These are phyloP conservation scores for Fukomys damarensis DNA, from an alignment of 2,113 vertebrate genomes.

Conservation along the genomic window DNA sequence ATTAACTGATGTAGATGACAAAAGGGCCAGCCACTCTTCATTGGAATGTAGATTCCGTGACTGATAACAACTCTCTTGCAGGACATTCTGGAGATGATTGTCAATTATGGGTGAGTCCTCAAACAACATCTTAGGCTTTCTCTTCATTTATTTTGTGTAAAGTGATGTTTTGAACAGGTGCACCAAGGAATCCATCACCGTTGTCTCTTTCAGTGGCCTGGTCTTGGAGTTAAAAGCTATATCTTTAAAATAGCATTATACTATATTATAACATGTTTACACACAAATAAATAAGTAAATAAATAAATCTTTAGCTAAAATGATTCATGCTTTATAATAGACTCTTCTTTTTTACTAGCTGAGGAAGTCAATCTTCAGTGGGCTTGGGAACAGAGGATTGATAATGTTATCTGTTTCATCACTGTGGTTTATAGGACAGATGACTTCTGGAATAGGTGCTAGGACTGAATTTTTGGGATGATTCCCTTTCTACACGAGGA, in stretches of 20 bases:
- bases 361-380: not conserved
- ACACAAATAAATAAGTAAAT: not conserved
- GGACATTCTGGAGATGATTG: constrained; percentile 35
- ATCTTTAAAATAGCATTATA: constrained; percentile 6
- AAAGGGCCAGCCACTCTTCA: constrained; percentile 14
- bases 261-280: not conserved
- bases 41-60: constrained; percentile 34
- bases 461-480: constrained; percentile 17
- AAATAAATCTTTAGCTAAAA: not conserved
- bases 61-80: not conserved
- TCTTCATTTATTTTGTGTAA: constrained; percentile 49
- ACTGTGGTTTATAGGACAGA: not conserved
- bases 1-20: constrained; percentile 42
- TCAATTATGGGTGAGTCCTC: constrained; percentile 25
- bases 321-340: not conserved
- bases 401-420: not conserved
- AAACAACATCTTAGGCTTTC: constrained; percentile 7
- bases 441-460: not conserved
- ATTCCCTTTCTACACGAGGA: not conserved
- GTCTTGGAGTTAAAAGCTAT: not conserved
- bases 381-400: not conserved
- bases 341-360: not conserved
- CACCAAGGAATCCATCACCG: not conserved
- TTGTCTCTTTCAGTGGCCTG: not conserved
- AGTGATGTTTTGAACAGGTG: not conserved